These are phyloP conservation scores for Rhabditoides inermis DNA, from an alignment of 2,888 invertebrate genomes.

Conservation along the genomic window DNA sequence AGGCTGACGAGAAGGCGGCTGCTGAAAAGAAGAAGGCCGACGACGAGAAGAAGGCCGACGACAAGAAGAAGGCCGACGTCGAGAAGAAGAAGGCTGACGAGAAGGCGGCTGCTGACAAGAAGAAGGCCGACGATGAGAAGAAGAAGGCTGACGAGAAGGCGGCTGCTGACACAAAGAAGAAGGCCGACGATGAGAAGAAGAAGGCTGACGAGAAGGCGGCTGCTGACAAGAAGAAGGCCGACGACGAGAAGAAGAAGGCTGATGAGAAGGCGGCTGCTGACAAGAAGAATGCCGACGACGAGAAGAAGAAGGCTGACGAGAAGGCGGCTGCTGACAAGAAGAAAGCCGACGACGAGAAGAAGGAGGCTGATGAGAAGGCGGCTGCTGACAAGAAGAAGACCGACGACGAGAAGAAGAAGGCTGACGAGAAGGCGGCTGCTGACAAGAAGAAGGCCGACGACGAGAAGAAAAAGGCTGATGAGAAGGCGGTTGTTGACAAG, in stretches of 20 bases:
- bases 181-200: conserved; percentile 3
- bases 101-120: conserved; percentile 8
- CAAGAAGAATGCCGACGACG: too few relatives aligned
- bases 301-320: too few relatives aligned
- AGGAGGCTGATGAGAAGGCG: conserved; percentile 5
- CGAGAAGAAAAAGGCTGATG: conserved; percentile 8
- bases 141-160: too few relatives aligned
- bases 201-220: neutral
- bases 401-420: too few relatives aligned
- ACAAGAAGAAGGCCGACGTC: conserved; percentile 8
- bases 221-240: conserved; percentile 7
- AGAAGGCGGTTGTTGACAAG: conserved; percentile 6
- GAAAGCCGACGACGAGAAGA: too few relatives aligned
- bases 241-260: conserved; percentile 5
- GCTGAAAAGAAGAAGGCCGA: too few relatives aligned
- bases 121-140: conserved; percentile 3
- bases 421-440: conserved; percentile 4
- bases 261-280: conserved; percentile 1
- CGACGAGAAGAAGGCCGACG: conserved; percentile 3
- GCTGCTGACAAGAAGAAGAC: conserved; percentile 9
- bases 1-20: too few relatives aligned
- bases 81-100: conserved; percentile 7
- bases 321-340: too few relatives aligned
- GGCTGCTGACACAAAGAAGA: conserved; percentile 1
- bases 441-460: conserved; percentile 9